Conservation (phyloP, 2,888 invertebrate species). For the Blastobasis lacticolella region DNA sequence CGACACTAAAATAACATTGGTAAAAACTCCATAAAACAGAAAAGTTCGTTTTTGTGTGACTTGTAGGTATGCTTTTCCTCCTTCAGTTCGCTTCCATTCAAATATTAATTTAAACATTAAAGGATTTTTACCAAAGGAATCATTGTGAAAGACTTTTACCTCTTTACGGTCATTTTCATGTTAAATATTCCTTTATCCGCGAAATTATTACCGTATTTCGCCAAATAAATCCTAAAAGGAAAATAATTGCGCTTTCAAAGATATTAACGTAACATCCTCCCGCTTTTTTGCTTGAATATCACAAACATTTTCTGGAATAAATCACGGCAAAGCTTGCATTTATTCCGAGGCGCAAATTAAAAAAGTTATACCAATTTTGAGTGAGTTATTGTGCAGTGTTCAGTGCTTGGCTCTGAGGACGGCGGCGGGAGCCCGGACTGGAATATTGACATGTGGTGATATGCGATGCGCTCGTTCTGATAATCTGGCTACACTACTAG, state of each 20-base stretch:
- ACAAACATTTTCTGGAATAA: conserved; percentile 50
- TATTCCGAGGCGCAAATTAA: conserved; percentile 63
- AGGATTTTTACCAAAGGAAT: neutral
- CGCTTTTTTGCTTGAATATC: conserved; percentile 34
- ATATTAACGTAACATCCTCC: conserved; percentile 14
- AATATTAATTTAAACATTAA: no score
- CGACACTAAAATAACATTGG: no score
- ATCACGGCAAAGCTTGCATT: conserved; percentile 59
- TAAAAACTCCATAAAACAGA: no score
- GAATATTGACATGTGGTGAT: conserved; percentile 9
- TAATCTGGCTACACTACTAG: no score
- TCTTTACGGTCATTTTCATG: neutral
- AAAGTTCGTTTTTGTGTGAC: no score
- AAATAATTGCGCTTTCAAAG: conserved; percentile 23
- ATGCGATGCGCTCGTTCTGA: neutral
- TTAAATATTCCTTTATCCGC: neutral
- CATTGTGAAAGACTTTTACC: neutral
- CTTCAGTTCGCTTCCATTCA: no score
- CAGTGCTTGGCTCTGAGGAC: conserved; percentile 35
- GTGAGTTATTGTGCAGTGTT: conserved; percentile 67
- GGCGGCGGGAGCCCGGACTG: conserved; percentile 20
- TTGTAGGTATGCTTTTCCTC: no score
- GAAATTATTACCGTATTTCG: neutral
- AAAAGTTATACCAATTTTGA: conserved; percentile 67
- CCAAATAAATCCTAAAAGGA: conserved; percentile 12